These are phyloP conservation scores for Portunus trituberculatus DNA, from an alignment of 1,140 invertebrate species.

Conservation along the genomic window DNA sequence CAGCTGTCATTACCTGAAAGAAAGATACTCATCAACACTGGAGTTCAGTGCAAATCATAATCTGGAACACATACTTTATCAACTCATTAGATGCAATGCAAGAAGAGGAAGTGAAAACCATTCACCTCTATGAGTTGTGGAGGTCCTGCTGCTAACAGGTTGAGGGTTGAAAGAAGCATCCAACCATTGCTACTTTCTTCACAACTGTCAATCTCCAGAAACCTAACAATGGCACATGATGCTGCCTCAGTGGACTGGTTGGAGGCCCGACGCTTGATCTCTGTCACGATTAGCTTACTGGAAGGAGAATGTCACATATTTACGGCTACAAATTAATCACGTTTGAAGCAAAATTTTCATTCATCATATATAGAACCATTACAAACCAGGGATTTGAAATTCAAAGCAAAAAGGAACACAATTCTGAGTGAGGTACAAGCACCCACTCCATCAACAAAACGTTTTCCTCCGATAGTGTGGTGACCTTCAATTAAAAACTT, in stretches of 20 bases:
- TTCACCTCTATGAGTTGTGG: conserved; percentile 79
- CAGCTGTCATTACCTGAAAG: conserved; percentile 94
- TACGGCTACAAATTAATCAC: background rate
- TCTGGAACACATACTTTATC: background rate
- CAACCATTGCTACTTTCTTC: conserved; percentile 97
- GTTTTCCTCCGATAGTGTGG: too few relatives aligned
- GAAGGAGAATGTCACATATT: conserved; percentile 87
- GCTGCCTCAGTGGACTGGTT: conserved; percentile 98
- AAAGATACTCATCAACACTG: conserved; percentile 77
- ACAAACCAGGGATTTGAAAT: too few relatives aligned
- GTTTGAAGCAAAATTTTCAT: too few relatives aligned
- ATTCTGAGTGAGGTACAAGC: too few relatives aligned
- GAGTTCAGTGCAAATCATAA: conserved; percentile 24
- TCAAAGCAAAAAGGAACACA: too few relatives aligned
- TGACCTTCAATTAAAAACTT: background rate
- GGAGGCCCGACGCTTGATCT: conserved; percentile 94
- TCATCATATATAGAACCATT: too few relatives aligned
- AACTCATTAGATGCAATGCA: background rate
- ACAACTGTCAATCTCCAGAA: conserved; percentile 93
- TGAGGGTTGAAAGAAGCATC: conserved; percentile 95
- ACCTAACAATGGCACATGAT: conserved; percentile 97
- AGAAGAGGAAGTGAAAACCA: background rate
- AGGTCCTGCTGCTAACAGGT: conserved; percentile 90
- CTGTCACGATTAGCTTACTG: conserved; percentile 96
- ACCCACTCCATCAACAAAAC: too few relatives aligned